Evolutionary conservation across 2,797 vertebrate genomes (phyloP), one percentile per base, ranked within the genome.

Genomic region (Sebastes nivosus): DNA sequence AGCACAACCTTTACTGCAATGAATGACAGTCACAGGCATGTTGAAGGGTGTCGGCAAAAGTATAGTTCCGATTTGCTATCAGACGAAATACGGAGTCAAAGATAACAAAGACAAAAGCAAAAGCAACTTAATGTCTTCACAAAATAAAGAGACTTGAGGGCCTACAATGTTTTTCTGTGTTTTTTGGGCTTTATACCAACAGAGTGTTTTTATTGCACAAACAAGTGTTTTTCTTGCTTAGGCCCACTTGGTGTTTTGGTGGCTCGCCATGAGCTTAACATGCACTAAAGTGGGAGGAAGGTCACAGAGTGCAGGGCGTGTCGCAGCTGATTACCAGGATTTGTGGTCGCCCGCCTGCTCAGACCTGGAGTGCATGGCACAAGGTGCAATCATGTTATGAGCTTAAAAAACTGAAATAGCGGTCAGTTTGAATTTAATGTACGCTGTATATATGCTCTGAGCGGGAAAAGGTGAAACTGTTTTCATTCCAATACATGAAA

Each of bases 261-360:
- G 67, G 73, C 61, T 85, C 1, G 1, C 54, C 61, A 65, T 79
- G 63, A 84, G 76, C 60, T 78, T 67, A 79, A 82, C 73, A 50
- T 59, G 58, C 72, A 79, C 54, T n/a, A 57, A 63, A 84, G 50
- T 60, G 61, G 66, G 36, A 77, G 27, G 54, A 79, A 79, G 76
- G 68, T 32, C 68, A 46, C 72, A 72, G 46, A 50, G 64, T 50
- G 30, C 54, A 79, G 80, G 75, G 76, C 4, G 66, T 79, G 82
- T 77, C 70, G 46, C 18, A 18, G 80, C 52, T 82, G 78, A 86
- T 90, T 78, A 76, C 54, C 42, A 80, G 66, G 77, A 81, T 85
- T 63, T 73, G 81, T 73, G 78, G 81, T 80, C 25, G 64, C 80
- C 63, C 1, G 46, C 29, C 54, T 78, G 75, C 46, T 75, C 80